Conservation (phyloP, 2,113 vertebrate species). For the Cephalophus harveyi region DNA sequence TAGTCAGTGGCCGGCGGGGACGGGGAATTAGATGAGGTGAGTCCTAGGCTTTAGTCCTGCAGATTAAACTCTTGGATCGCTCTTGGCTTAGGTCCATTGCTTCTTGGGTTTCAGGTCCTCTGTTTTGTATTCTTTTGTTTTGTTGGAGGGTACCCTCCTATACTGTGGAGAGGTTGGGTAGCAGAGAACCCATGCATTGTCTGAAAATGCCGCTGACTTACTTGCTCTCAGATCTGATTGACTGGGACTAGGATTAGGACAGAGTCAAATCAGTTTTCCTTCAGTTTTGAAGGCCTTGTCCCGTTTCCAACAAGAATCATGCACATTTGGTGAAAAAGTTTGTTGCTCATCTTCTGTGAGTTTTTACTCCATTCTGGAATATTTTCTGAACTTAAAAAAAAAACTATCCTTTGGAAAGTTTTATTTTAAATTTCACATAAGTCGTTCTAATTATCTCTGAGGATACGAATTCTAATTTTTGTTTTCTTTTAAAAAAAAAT, state of each 20-base stretch:
- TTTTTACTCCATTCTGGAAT: not conserved
- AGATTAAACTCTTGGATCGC: not conserved
- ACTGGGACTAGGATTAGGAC: not conserved
- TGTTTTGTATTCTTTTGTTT: not conserved
- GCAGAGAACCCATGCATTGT: not conserved
- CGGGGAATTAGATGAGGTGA: rapidly evolving
- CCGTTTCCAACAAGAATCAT: not conserved
- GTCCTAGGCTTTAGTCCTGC: not conserved
- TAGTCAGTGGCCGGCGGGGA: rapidly evolving
- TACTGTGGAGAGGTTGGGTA: not conserved
- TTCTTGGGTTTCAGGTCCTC: not conserved
- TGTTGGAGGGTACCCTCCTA: too few relatives aligned
- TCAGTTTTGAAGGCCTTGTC: not conserved
- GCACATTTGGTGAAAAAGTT: not conserved
- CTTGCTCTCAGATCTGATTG: not conserved
- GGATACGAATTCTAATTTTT: not conserved
- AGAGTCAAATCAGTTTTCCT: not conserved
- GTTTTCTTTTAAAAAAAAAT: not conserved
- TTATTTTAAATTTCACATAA: not conserved
- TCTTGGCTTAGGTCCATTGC: not conserved
- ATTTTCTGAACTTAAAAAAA: not conserved
- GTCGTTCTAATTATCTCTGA: not conserved
- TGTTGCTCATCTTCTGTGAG: not conserved
- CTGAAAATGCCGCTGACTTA: not conserved
- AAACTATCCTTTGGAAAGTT: not conserved